A percentile compares a stretch with the other conserved stretches of the same genome.
Evolutionary conservation across 1,140 invertebrate genomes (phyloP).

Genomic region (Drosophila arawakana): DNA sequence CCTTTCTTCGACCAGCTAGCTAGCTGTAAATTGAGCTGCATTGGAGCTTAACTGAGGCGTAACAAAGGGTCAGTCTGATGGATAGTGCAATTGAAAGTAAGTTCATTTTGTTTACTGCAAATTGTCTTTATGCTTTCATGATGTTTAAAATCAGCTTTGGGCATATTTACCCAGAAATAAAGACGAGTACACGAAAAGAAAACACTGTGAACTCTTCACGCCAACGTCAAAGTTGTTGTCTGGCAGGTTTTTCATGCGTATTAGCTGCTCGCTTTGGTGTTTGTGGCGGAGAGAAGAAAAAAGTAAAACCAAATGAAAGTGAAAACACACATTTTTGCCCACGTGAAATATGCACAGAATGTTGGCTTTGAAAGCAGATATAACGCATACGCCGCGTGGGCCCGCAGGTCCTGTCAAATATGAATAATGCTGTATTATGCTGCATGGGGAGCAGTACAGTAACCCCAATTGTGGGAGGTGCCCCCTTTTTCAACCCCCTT

Average conservation of each 20-base stretch:
- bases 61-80: conserved; percentile 24
- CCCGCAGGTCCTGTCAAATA: conserved; percentile 68
- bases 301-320: conserved; percentile 9
- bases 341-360: conserved; percentile 73
- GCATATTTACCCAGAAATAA: too few relatives aligned
- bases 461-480: background rate
- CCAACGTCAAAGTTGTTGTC: conserved; percentile 34
- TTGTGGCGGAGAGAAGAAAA: conserved; percentile 15
- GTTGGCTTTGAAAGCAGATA: conserved; percentile 74
- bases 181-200: background rate
- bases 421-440: conserved; percentile 61
- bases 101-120: conserved; percentile 27
- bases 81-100: conserved; percentile 30
- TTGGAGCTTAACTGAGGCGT: conserved; percentile 27
- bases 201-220: conserved; percentile 18
- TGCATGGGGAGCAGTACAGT: conserved; percentile 1
- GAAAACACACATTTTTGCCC: conserved; percentile 36
- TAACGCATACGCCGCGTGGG: conserved; percentile 76
- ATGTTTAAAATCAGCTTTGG: too few relatives aligned
- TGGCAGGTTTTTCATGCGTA: conserved; percentile 45
- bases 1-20: conserved; percentile 10
- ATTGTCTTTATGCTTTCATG: background rate
- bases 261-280: conserved; percentile 62
- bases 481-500: background rate
- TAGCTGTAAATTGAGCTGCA: conserved; percentile 8